phyloP scores from a whole-genome alignment of 23 tunicate genomes.

The Halocynthia aurantium region DNA sequence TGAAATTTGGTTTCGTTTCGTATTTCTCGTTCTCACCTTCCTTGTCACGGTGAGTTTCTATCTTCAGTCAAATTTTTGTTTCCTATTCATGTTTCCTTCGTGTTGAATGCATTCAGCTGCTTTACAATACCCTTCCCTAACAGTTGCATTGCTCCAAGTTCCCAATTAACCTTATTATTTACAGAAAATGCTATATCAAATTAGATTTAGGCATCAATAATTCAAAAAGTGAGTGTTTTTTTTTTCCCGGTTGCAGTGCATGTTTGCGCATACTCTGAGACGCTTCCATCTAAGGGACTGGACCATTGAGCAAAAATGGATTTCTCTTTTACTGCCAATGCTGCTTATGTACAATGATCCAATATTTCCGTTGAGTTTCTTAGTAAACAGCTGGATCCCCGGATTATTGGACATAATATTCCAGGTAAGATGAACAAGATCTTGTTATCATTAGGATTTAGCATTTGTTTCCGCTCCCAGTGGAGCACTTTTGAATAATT shows the following conservation, averaged over 20 bases:
- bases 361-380: constrained; percentile 68
- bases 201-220: not conserved
- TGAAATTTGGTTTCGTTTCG: constrained; percentile 90
- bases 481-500: not conserved
- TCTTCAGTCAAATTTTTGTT: not conserved
- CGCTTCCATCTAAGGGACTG: constrained; percentile 76
- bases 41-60: constrained; percentile 60
- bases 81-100: not conserved
- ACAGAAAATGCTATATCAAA: not conserved
- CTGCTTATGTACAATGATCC: constrained; percentile 78
- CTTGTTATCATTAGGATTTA: not conserved
- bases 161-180: not conserved
- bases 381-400: constrained; percentile 78
- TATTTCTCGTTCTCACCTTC: constrained; percentile 63
- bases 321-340: constrained; percentile 66
- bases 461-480: not conserved
- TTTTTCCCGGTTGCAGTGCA: constrained; percentile 18
- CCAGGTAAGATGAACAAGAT: constrained; percentile 30
- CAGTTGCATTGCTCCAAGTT: too few relatives aligned
- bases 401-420: constrained; percentile 68
- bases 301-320: constrained; percentile 95
- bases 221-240: not conserved
- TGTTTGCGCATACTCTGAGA: constrained; percentile 66
- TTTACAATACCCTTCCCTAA: not conserved
- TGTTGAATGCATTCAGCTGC: not conserved